Evolutionary conservation across 2,113 vertebrate genomes (phyloP).

Genomic region (Pygoscelis adeliae): DNA sequence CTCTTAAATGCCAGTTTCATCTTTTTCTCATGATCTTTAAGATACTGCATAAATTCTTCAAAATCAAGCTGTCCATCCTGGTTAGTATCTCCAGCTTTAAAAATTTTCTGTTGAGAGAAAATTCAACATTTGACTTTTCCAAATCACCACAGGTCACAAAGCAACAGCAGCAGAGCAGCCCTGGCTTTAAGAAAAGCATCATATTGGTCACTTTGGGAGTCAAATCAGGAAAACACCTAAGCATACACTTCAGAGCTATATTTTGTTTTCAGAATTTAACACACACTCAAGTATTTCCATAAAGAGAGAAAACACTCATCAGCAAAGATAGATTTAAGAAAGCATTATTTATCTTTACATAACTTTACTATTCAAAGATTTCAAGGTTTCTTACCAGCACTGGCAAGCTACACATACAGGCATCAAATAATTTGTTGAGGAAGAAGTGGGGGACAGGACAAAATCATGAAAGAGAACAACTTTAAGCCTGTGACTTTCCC

Average conservation of each 20-base stretch:
- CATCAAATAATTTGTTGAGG: neutral
- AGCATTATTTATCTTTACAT: neutral
- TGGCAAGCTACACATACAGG: neutral
- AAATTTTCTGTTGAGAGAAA: conserved; percentile 85
- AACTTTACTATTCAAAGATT: neutral
- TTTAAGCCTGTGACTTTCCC: neutral
- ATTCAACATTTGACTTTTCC: neutral
- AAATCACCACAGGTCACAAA: neutral
- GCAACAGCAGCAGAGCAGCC: neutral
- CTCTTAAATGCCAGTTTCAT: conserved; percentile 93
- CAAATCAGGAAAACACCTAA: neutral
- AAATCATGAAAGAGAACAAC: neutral
- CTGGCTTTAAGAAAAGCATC: neutral
- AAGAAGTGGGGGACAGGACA: neutral
- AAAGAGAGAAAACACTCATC: neutral
- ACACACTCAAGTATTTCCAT: neutral
- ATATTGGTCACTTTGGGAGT: neutral
- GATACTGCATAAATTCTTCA: conserved; percentile 91
- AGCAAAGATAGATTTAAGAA: neutral
- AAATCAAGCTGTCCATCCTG: conserved; percentile 91
- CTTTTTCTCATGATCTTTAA: conserved; percentile 96
- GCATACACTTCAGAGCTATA: neutral
- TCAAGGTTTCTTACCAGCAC: neutral
- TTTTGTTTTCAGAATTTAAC: neutral
- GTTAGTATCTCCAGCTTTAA: conserved; percentile 87